phyloP scores from a whole-genome alignment of 2,888 invertebrate genomes.

The Deroplatys truncata region DNA sequence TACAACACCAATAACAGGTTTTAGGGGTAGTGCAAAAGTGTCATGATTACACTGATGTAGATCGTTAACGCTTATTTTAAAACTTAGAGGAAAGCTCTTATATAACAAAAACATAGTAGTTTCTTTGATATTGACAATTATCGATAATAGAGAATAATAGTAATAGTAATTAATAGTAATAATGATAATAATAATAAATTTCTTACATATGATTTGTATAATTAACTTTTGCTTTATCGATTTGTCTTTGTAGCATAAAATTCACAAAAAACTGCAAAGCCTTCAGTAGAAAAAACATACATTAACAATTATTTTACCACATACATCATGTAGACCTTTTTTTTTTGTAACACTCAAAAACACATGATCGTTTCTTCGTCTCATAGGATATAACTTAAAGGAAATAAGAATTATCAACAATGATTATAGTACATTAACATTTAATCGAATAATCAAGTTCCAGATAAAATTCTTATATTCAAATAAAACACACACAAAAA shows the following conservation, averaged over 20 bases:
- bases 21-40: slow-evolving; percentile 28
- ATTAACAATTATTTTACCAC: slow-evolving; percentile 23
- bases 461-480: slow-evolving; percentile 25
- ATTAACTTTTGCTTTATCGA: background rate
- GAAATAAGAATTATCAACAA: slow-evolving; percentile 17
- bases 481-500: slow-evolving; percentile 21
- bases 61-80: slow-evolving; percentile 16
- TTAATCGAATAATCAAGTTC: slow-evolving; percentile 13
- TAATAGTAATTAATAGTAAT: background rate
- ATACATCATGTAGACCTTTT: slow-evolving; percentile 10
- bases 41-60: slow-evolving; percentile 5
- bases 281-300: slow-evolving; percentile 29
- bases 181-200: background rate
- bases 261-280: slow-evolving; percentile 23
- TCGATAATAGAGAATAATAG: background rate
- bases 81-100: slow-evolving; percentile 20
- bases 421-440: slow-evolving; percentile 19
- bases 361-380: background rate
- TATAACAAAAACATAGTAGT: slow-evolving; percentile 18
- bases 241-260: slow-evolving; percentile 8
- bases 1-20: slow-evolving; percentile 29
- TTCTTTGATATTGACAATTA: slow-evolving; percentile 6
- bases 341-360: slow-evolving; percentile 9
- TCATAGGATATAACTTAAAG: slow-evolving; percentile 11
- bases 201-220: slow-evolving; percentile 6